phyloP scores from a whole-genome alignment of 2,797 vertebrate genomes.

The Sebastes diploproa region DNA sequence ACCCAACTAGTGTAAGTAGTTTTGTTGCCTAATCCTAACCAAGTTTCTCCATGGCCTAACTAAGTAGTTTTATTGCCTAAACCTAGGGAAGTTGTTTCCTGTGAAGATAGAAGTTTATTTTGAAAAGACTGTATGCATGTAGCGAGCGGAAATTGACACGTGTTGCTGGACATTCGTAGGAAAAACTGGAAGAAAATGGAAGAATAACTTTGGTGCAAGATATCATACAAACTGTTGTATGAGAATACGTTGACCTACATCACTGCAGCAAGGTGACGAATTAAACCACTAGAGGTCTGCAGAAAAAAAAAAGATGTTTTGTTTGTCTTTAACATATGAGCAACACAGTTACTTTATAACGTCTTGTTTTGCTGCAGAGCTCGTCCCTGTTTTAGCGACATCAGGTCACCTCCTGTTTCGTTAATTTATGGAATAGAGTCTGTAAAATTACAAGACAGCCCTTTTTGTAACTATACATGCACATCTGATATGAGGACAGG shows the following conservation, averaged over 20 bases:
- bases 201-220: accelerated
- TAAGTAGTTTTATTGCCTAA: too few species aligned
- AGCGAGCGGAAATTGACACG: too few species aligned
- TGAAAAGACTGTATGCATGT: too few species aligned
- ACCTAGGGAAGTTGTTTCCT: too few species aligned
- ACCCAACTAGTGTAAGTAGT: too few species aligned
- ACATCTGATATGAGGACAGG: constrained; percentile 25
- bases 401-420: constrained; percentile 14
- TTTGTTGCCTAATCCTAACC: too few species aligned
- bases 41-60: accelerated
- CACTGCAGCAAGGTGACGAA: not conserved
- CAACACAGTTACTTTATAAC: not conserved
- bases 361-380: not conserved
- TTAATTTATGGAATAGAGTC: constrained; percentile 1
- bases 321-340: not conserved
- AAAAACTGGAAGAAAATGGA: too few species aligned
- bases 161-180: too few species aligned
- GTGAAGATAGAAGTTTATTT: too few species aligned
- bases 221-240: too few species aligned
- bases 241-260: too few species aligned
- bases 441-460: not conserved
- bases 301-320: not conserved
- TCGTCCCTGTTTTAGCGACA: not conserved
- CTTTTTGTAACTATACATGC: constrained; percentile 5
- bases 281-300: not conserved